Evolutionary conservation across 2,113 vertebrate genomes (phyloP).

Genomic region (Catharus fuscescens): DNA sequence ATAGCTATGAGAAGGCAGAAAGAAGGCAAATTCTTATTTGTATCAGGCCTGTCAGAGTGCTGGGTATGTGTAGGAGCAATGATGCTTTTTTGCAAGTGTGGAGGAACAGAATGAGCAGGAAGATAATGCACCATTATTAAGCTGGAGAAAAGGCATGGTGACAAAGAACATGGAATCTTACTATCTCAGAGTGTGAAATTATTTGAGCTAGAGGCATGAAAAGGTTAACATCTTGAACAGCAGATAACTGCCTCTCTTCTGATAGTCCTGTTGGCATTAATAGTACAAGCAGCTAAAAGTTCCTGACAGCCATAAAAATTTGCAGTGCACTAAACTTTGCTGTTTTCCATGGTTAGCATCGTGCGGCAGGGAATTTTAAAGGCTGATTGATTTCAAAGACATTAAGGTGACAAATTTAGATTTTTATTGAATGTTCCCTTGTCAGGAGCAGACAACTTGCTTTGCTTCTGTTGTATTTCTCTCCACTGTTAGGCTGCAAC

Average conservation of each 20-base stretch:
- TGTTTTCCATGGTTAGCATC: background rate
- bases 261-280: background rate
- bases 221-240: background rate
- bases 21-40: background rate
- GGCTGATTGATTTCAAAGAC: background rate
- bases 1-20: background rate
- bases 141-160: background rate
- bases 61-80: rapidly evolving
- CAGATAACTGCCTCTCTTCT: background rate
- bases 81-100: background rate
- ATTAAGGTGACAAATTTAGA: background rate
- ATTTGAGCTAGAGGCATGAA: background rate
- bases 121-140: background rate
- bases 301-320: background rate
- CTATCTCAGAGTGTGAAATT: background rate
- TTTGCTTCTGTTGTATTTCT: background rate
- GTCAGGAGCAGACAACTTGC: background rate
- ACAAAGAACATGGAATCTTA: background rate
- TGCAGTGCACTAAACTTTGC: background rate
- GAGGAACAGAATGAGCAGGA: background rate
- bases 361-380: background rate
- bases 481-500: background rate
- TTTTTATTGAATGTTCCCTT: slow-evolving; percentile 2
- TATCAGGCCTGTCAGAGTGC: background rate
- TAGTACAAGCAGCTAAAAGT: background rate